These are phyloP conservation scores for Trematomus loennbergii DNA, from an alignment of 2,113 vertebrate genomes.

Conservation along the genomic window DNA sequence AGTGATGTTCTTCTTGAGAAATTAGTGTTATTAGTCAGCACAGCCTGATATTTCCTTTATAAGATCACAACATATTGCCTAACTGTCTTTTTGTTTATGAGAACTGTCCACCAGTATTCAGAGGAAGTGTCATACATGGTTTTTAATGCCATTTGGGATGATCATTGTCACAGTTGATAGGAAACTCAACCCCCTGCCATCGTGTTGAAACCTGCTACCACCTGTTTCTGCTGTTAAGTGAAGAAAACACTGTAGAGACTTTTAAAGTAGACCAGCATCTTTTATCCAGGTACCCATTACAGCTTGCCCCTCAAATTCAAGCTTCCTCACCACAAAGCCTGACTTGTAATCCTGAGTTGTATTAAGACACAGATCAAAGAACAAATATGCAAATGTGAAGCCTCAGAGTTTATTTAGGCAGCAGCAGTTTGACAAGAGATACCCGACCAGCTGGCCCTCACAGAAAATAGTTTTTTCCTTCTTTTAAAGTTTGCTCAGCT, in stretches of 20 bases:
- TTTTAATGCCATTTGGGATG: background rate
- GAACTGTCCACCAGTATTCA: background rate
- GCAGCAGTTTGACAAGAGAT: background rate
- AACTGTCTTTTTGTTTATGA: background rate
- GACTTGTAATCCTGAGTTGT: background rate
- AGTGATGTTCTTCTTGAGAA: background rate
- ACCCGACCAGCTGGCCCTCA: slow-evolving; percentile 7
- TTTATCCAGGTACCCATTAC: slow-evolving; percentile 44
- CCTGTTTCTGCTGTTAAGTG: background rate
- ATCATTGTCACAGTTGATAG: background rate
- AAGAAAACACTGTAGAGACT: background rate
- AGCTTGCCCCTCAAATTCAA: slow-evolving; percentile 44
- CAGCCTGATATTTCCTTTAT: background rate
- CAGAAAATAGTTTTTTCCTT: slow-evolving; percentile 25
- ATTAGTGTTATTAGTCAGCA: background rate
- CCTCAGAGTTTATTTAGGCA: slow-evolving; percentile 1
- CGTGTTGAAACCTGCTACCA: slow-evolving; percentile 20
- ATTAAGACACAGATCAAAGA: background rate
- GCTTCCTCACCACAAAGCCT: slow-evolving; percentile 8
- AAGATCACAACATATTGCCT: background rate
- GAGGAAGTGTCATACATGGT: background rate
- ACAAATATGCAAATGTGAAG: background rate
- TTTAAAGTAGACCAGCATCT: slow-evolving; percentile 22
- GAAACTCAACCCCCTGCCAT: background rate
- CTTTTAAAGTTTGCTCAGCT: slow-evolving; percentile 50